These are phyloP conservation scores for Drosophila mimica DNA, from an alignment of 2,888 invertebrate genomes.

Conservation along the genomic window DNA sequence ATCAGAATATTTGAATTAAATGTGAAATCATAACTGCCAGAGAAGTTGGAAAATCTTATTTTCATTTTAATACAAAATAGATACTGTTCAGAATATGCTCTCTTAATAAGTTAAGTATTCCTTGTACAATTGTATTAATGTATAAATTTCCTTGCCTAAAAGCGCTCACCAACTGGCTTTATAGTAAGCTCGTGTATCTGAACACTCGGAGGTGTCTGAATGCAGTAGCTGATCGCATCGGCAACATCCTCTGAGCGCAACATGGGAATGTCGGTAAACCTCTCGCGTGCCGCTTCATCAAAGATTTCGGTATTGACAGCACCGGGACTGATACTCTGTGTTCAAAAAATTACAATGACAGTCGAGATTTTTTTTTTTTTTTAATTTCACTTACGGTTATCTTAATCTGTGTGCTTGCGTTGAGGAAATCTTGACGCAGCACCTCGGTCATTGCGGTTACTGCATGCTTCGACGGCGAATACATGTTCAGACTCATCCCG, in stretches of 20 bases:
- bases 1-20: too few relatives aligned
- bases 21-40: too few relatives aligned
- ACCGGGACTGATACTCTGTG: constrained; percentile 82
- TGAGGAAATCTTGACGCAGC: constrained; percentile 82
- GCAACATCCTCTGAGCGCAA: constrained; percentile 75
- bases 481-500: constrained; percentile 70
- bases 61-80: too few relatives aligned
- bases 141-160: neutral
- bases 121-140: neutral
- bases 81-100: too few relatives aligned
- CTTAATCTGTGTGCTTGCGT: constrained; percentile 72
- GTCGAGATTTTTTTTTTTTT: too few relatives aligned
- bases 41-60: too few relatives aligned
- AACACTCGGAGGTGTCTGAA: constrained; percentile 78
- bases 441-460: constrained; percentile 83
- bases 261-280: neutral
- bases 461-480: constrained; percentile 82
- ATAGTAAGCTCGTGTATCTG: constrained; percentile 78
- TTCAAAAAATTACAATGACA: neutral
- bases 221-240: constrained; percentile 76
- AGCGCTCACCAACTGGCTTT: constrained; percentile 73
- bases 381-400: constrained; percentile 67
- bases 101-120: neutral
- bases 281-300: fast-evolving
- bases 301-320: constrained; percentile 77